Conservation (phyloP, 1,140 invertebrate genomes). For the Lepidostoma basale region DNA sequence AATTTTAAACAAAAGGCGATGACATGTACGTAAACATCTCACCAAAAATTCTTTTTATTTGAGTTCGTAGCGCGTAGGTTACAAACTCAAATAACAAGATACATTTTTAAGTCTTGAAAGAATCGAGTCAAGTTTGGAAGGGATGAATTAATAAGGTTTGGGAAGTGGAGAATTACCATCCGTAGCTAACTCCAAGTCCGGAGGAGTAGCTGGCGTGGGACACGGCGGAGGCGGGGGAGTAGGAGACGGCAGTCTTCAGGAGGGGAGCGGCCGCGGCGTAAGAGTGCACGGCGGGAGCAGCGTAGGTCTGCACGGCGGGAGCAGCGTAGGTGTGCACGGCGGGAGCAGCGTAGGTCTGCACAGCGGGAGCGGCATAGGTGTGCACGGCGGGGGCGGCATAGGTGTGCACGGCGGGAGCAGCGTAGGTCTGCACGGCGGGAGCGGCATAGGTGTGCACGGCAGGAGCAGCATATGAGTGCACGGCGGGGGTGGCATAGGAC, state of each 20-base stretch:
- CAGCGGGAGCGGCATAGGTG: slow-evolving; percentile 47
- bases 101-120: background rate
- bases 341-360: slow-evolving; percentile 52
- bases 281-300: slow-evolving; percentile 49
- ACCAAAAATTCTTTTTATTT: too few relatives aligned
- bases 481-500: slow-evolving; percentile 45
- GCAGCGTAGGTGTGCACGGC: slow-evolving; percentile 47
- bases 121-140: background rate
- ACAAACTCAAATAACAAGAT: slow-evolving; percentile 9
- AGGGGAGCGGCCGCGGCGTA: slow-evolving; percentile 45
- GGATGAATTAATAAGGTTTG: background rate
- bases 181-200: slow-evolving; percentile 60
- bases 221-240: slow-evolving; percentile 61
- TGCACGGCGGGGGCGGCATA: slow-evolving; percentile 53
- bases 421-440: slow-evolving; percentile 45
- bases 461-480: slow-evolving; percentile 41
- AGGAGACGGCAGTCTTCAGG: slow-evolving; percentile 54
- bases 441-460: slow-evolving; percentile 42
- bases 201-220: slow-evolving; percentile 60
- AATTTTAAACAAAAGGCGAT: too few relatives aligned
- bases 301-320: slow-evolving; percentile 38
- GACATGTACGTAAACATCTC: too few relatives aligned
- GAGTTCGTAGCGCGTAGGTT: background rate
- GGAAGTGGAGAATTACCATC: slow-evolving; percentile 50
- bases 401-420: slow-evolving; percentile 47